Conservation (phyloP, 2,888 invertebrate species). For the Hypomecis punctinalis region DNA sequence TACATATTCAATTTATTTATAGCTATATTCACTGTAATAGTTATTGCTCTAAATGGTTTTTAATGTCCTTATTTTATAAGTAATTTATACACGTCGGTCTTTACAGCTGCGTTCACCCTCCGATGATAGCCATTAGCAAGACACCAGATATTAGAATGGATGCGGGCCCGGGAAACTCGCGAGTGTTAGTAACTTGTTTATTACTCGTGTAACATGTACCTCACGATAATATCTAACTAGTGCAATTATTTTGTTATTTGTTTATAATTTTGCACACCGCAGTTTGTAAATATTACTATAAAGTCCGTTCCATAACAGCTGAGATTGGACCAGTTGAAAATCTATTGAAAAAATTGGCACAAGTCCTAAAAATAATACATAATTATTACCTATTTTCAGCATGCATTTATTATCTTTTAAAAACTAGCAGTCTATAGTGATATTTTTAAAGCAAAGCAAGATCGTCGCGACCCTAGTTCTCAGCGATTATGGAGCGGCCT, state of each 20-base stretch:
- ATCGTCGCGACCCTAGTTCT: too few species aligned
- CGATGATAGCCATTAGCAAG: conserved; percentile 75
- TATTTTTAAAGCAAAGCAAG: too few species aligned
- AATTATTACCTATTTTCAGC: too few species aligned
- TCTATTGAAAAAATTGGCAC: too few species aligned
- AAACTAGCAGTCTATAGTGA: too few species aligned
- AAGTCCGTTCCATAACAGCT: too few species aligned
- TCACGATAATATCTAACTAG: neutral
- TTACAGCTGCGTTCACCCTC: conserved; percentile 79
- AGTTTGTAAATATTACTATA: too few species aligned
- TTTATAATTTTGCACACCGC: neutral
- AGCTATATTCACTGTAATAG: conserved; percentile 71
- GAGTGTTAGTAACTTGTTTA: conserved; percentile 35
- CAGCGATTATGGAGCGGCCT: too few species aligned
- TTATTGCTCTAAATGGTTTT: conserved; percentile 83
- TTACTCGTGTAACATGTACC: neutral
- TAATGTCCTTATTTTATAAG: conserved; percentile 81
- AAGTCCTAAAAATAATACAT: too few species aligned
- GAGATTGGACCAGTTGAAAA: too few species aligned
- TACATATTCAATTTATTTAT: conserved; percentile 76
- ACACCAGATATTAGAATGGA: conserved; percentile 75
- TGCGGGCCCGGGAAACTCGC: conserved; percentile 62
- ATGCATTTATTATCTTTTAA: too few species aligned
- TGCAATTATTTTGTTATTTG: neutral
- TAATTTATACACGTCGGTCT: conserved; percentile 71